These are phyloP conservation scores for Torymus tubicola DNA, from an alignment of 2,888 invertebrate genomes.

Conservation along the genomic window DNA sequence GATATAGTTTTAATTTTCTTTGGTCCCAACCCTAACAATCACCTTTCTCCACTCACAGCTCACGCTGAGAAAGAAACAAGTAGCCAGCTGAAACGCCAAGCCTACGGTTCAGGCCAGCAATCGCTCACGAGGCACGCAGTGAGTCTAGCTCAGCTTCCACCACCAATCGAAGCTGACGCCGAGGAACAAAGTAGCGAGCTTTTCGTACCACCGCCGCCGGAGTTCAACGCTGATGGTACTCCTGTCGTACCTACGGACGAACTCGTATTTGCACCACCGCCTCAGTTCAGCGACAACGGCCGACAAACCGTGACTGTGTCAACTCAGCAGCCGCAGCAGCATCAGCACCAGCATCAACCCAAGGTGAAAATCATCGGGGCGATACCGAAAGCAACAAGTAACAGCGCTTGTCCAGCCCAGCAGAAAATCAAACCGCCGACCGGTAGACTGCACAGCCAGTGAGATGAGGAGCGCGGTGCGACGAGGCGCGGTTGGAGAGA, in stretches of 20 bases:
- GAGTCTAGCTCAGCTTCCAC: slow-evolving; percentile 87
- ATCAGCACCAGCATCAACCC: slow-evolving; percentile 75
- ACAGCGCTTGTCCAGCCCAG: slow-evolving; percentile 56
- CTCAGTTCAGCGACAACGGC: slow-evolving; percentile 90
- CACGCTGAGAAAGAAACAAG: slow-evolving; percentile 46
- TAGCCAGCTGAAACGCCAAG: slow-evolving; percentile 57
- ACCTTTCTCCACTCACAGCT: background rate
- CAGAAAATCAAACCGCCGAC: slow-evolving; percentile 75
- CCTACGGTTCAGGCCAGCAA: slow-evolving; percentile 72
- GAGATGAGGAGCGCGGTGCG: slow-evolving; percentile 60
- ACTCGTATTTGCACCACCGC: slow-evolving; percentile 89
- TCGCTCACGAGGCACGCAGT: slow-evolving; percentile 83
- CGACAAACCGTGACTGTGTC: too few species aligned
- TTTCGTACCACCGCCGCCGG: slow-evolving; percentile 81
- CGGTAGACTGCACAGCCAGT: slow-evolving; percentile 78
- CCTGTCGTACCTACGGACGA: slow-evolving; percentile 77
- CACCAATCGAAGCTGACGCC: slow-evolving; percentile 85
- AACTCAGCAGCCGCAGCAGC: slow-evolving; percentile 78
- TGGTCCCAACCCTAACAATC: too few species aligned
- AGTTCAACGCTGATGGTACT: slow-evolving; percentile 77
- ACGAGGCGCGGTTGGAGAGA: background rate
- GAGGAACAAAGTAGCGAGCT: slow-evolving; percentile 81
- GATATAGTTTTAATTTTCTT: too few species aligned
- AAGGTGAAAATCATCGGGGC: slow-evolving; percentile 90
- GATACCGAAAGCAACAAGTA: slow-evolving; percentile 82